Conservation (phyloP, 2,113 vertebrate species). For the Megaleporinus macrocephalus region DNA sequence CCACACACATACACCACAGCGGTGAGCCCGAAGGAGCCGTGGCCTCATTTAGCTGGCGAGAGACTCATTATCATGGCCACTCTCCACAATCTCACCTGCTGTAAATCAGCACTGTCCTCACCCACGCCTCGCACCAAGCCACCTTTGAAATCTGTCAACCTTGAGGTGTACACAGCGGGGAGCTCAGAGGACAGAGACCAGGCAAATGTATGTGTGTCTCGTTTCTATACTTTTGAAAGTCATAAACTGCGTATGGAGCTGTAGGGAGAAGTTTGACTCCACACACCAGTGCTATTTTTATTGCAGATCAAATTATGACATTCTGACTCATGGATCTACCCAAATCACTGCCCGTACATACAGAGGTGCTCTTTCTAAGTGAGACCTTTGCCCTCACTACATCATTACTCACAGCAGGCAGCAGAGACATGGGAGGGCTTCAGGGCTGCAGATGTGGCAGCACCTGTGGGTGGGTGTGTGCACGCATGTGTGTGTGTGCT, state of each 20-base stretch:
- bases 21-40: constrained; percentile 54
- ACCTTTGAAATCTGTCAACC: constrained; percentile 59
- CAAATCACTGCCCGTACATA: background rate
- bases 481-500: background rate
- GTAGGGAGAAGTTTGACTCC: background rate
- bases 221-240: constrained; percentile 45
- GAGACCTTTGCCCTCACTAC: constrained; percentile 32
- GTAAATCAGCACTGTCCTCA: constrained; percentile 58
- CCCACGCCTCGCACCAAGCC: constrained; percentile 56
- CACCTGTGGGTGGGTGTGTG: constrained; percentile 46
- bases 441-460: constrained; percentile 45
- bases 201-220: constrained; percentile 21
- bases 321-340: background rate
- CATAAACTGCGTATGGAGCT: background rate
- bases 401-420: constrained; percentile 66
- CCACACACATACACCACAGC: constrained; percentile 8
- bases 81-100: constrained; percentile 68
- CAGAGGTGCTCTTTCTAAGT: background rate
- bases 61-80: constrained; percentile 70
- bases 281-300: background rate
- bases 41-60: constrained; percentile 66
- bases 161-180: constrained; percentile 50
- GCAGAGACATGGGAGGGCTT: constrained; percentile 39
- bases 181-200: background rate
- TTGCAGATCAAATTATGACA: constrained; percentile 5